Evolutionary conservation across 2,113 vertebrate species (phyloP), one percentile per base, ranked within the genome.

Genomic region (Nycticorax nycticorax): DNA sequence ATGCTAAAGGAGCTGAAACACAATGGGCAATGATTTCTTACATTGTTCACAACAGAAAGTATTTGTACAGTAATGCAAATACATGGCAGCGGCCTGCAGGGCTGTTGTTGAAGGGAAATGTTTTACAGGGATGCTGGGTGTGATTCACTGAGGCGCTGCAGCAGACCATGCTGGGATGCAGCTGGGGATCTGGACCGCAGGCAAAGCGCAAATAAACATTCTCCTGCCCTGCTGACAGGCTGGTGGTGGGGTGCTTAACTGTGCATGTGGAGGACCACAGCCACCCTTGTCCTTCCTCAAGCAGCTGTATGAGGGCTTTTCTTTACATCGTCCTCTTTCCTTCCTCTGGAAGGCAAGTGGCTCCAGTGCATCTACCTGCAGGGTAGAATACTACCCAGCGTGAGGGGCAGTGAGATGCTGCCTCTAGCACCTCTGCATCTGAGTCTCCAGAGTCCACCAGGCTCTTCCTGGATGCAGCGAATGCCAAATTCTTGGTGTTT

Each of bases 11-110:
- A 89, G 53, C 69, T 62, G 73, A 45, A 80, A 71, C 74, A 95
- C 91, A 96, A 93, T 85, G 69, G 87, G 91, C 84, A 63, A 74
- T 94, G 89, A 95, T 96, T 97, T 95, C 83, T 92, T 75, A 88
- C 41, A 57, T 89, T 93, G 71, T 93, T 95, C 84, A 71, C 59
- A 63, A 59, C 84, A 63, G 55, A 60, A 91, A 82, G 80, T 81
- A 66, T 94, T 95, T 91, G 77, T 67, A 67, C 59, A 85, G 85
- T 47, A 77, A 95, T 93, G 75, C 87, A 94, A 96, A 95, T 67
- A 79, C 18, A 19, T 1, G 6, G 41, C 1, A 3, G 72, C 6
- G 8, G 81, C 84, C 66, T 88, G 47, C n/a, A 28, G 1, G 67
- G 59, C 59, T 83, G 63, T 11, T 85, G 60, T 63, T 63, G 94